A percentile compares a stretch with the other conserved stretches of the same genome.
These are phyloP conservation scores for Campylorhamphus procurvoides DNA, from an alignment of 2,113 vertebrate genomes.

Conservation along the genomic window DNA sequence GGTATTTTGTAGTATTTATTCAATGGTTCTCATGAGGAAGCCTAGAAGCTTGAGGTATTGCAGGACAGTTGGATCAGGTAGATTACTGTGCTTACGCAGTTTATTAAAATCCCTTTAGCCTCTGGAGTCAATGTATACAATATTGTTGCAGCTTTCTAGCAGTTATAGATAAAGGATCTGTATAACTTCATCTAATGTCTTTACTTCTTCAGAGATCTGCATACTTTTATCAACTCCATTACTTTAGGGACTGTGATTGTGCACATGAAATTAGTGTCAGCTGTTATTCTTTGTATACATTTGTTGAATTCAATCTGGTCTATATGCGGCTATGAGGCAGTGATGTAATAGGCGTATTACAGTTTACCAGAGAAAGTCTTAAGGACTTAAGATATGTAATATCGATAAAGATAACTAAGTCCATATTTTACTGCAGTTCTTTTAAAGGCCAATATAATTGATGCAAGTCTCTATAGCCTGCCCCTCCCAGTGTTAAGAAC, in stretches of 20 bases:
- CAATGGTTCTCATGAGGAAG: slow-evolving; percentile 29
- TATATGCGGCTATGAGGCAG: slow-evolving; percentile 32
- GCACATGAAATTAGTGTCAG: slow-evolving; percentile 71
- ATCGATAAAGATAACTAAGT: slow-evolving; percentile 26
- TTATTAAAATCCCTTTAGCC: slow-evolving; percentile 36
- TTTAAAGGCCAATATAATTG: slow-evolving; percentile 7
- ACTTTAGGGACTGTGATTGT: slow-evolving; percentile 58
- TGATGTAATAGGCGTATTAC: slow-evolving; percentile 49
- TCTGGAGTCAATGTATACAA: not conserved
- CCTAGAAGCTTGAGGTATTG: not conserved
- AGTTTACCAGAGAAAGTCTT: slow-evolving; percentile 15
- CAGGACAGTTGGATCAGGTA: slow-evolving; percentile 25
- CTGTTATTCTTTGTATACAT: slow-evolving; percentile 60
- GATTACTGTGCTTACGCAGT: slow-evolving; percentile 3
- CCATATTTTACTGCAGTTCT: slow-evolving; percentile 15
- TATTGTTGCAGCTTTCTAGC: slow-evolving; percentile 5
- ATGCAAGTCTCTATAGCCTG: not conserved
- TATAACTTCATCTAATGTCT: slow-evolving; percentile 45
- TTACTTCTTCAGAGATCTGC: slow-evolving; percentile 60
- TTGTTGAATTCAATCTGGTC: slow-evolving; percentile 69
- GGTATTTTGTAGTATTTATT: not conserved
- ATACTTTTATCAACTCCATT: slow-evolving; percentile 45
- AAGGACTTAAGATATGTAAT: slow-evolving; percentile 22
- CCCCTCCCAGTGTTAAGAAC: not conserved
- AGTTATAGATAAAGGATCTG: slow-evolving; percentile 21